These are phyloP conservation scores for Nerophis ophidion DNA, from an alignment of 2,113 vertebrate genomes.

Conservation along the genomic window DNA sequence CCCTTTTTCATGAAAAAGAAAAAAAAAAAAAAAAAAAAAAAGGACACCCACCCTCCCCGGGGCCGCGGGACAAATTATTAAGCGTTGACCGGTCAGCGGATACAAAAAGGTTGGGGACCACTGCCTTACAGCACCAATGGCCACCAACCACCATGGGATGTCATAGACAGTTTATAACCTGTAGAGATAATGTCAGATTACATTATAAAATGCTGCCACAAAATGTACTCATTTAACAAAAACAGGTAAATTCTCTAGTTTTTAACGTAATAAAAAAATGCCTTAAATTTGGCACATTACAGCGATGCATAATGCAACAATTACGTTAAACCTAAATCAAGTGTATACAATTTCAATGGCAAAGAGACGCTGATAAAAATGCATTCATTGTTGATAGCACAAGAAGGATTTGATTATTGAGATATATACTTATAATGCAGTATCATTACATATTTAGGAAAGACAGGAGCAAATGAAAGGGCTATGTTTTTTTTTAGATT, in stretches of 20 bases:
- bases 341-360: too few species aligned
- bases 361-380: too few species aligned
- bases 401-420: background rate
- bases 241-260: background rate
- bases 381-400: background rate
- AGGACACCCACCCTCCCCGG: too few species aligned
- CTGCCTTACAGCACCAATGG: background rate
- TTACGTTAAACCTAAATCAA: too few species aligned
- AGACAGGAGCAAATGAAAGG: background rate
- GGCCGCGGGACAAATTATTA: too few species aligned
- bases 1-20: too few species aligned
- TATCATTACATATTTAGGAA: background rate
- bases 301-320: too few species aligned
- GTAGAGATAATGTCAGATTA: background rate
- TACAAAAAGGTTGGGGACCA: too few species aligned
- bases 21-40: too few species aligned
- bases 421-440: background rate
- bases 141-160: background rate
- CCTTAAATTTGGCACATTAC: too few species aligned
- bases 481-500: slow-evolving; percentile 1
- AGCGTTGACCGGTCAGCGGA: too few species aligned
- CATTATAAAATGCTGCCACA: background rate
- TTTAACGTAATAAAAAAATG: too few species aligned
- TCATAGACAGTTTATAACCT: background rate
- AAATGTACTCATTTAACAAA: background rate